A percentile compares a stretch with the other conserved stretches of the same genome.
Evolutionary conservation across 2,113 vertebrate genomes (phyloP).

Genomic region (Oncorhynchus gorbuscha): DNA sequence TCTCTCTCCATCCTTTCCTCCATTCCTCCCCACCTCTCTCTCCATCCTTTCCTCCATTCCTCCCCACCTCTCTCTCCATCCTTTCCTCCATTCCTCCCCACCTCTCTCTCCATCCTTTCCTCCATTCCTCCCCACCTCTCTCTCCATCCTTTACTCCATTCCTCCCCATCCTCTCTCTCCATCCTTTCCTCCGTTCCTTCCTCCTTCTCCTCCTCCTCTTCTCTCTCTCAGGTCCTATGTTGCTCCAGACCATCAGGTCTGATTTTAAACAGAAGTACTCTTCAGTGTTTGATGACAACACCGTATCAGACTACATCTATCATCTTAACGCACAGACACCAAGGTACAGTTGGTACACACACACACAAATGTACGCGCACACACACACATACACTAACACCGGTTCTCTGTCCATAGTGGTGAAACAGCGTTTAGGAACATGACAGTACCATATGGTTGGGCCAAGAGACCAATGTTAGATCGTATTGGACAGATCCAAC

Average conservation of each 20-base stretch:
- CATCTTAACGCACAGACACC: constrained; percentile 92
- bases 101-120: too few species aligned
- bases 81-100: too few species aligned
- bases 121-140: too few species aligned
- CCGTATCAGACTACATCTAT: constrained; percentile 93
- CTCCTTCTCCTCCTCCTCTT: not conserved
- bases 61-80: too few species aligned
- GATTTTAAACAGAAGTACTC: constrained; percentile 94
- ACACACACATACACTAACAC: not conserved
- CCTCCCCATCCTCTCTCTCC: too few species aligned
- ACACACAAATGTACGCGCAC: constrained; percentile 52
- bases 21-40: too few species aligned
- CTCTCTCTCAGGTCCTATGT: constrained; percentile 78
- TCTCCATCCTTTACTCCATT: too few species aligned
- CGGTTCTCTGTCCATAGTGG: constrained; percentile 71
- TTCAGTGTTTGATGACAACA: constrained; percentile 88
- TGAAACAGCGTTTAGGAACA: constrained; percentile 91
- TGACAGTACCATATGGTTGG: constrained; percentile 94
- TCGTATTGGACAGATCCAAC: constrained; percentile 78
- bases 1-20: too few species aligned
- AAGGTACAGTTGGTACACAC: constrained; percentile 70
- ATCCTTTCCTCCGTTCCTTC: not conserved
- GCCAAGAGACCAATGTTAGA: constrained; percentile 89
- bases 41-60: too few species aligned
- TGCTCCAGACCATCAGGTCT: constrained; percentile 87